Conservation (phyloP, 2,113 vertebrate species). For the Conger conger region DNA sequence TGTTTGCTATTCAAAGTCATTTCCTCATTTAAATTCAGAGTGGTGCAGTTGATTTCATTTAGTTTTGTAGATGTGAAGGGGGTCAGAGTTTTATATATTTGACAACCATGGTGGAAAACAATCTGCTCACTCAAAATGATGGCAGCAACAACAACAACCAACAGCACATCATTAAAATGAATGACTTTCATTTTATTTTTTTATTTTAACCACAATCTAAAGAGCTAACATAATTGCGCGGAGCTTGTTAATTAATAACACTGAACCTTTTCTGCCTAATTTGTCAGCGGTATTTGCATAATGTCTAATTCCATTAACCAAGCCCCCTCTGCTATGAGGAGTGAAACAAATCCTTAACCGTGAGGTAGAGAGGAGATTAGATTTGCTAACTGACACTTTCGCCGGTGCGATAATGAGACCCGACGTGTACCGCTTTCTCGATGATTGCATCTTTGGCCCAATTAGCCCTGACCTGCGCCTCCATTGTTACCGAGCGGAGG, state of each 20-base stretch:
- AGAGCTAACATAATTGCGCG: background rate
- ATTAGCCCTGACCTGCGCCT: constrained; percentile 54
- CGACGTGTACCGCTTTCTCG: constrained; percentile 43
- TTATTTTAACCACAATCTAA: background rate
- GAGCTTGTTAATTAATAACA: constrained; percentile 21
- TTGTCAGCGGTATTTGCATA: constrained; percentile 7
- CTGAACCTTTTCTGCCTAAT: constrained; percentile 14
- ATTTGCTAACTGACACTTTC: constrained; percentile 31
- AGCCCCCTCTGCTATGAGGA: constrained; percentile 2
- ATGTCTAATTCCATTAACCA: constrained; percentile 19
- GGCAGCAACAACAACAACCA: background rate
- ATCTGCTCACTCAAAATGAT: background rate
- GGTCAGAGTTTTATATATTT: background rate
- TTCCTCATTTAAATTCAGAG: too few relatives aligned
- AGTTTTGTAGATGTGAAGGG: background rate
- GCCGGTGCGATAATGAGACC: constrained; percentile 42
- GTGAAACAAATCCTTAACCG: constrained; percentile 22
- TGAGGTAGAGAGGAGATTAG: constrained; percentile 7
- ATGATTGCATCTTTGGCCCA: constrained; percentile 41
- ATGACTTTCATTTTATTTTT: background rate
- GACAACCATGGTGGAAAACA: background rate
- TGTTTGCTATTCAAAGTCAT: too few relatives aligned
- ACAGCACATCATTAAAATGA: background rate
- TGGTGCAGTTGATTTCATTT: background rate
- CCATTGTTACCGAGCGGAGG: background rate